These are phyloP conservation scores for Psilopsiagon aurifrons DNA, from an alignment of 2,113 vertebrate species.

Conservation along the genomic window DNA sequence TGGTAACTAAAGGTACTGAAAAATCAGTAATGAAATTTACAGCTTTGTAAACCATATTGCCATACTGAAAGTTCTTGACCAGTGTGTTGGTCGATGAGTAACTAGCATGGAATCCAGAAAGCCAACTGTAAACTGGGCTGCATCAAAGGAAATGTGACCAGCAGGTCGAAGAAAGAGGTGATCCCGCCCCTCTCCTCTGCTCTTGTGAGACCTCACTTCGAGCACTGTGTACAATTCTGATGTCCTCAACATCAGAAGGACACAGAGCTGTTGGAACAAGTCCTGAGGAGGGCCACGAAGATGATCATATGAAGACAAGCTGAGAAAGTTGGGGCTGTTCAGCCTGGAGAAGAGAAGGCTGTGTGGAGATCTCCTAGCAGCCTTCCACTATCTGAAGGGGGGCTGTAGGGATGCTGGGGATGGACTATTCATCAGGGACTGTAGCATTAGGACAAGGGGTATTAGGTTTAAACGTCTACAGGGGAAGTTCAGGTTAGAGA, in stretches of 20 bases:
- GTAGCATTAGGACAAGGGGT: too few species aligned
- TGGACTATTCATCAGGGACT: too few species aligned
- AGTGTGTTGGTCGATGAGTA: rapidly evolving
- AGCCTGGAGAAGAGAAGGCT: not conserved
- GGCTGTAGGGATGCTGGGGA: too few species aligned
- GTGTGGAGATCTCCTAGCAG: too few species aligned
- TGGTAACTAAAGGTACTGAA: not conserved
- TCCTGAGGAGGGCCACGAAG: too few species aligned
- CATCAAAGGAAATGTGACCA: not conserved
- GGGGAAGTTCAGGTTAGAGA: not conserved
- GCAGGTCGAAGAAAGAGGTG: not conserved
- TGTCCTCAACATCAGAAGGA: not conserved
- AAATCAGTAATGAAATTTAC: not conserved
- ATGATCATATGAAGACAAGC: too few species aligned
- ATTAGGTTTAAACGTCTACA: not conserved
- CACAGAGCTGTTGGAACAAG: not conserved
- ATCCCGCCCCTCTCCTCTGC: not conserved
- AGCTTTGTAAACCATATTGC: not conserved
- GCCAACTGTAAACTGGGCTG: not conserved
- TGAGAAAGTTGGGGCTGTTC: too few species aligned
- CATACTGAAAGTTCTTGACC: not conserved
- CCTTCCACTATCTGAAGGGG: too few species aligned
- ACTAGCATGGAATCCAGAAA: not conserved
- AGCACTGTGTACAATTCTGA: not conserved
- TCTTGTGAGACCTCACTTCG: not conserved